These are phyloP conservation scores for Aselliscus stoliczkanus DNA, from an alignment of 2,797 vertebrate species.

Conservation along the genomic window DNA sequence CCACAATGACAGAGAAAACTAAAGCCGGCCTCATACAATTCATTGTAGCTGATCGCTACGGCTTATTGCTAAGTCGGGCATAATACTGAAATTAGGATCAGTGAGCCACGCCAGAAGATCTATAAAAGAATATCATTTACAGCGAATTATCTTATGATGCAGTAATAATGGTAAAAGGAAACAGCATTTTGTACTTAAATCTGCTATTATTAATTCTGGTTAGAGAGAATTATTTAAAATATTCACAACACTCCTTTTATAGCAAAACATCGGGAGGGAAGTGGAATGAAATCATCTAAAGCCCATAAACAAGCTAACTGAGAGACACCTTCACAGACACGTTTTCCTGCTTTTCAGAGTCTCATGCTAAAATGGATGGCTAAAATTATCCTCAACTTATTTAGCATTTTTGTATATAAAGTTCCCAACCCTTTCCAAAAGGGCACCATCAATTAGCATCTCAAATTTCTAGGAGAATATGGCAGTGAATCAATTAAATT, in stretches of 20 bases:
- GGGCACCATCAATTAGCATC: not conserved
- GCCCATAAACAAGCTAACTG: not conserved
- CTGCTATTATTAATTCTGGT: constrained; percentile 39
- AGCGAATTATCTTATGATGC: constrained; percentile 28
- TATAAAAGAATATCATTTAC: constrained; percentile 48
- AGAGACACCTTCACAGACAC: not conserved
- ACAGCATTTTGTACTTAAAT: constrained; percentile 48
- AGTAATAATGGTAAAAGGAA: constrained; percentile 15
- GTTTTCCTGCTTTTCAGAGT: not conserved
- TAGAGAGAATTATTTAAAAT: constrained; percentile 41
- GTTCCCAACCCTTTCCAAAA: constrained; percentile 26
- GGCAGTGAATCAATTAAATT: not conserved
- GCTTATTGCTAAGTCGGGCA: constrained; percentile 54
- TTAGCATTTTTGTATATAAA: not conserved
- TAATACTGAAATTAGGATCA: constrained; percentile 10
- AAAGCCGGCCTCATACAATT: constrained; percentile 33
- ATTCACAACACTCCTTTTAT: constrained; percentile 23
- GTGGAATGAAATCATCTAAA: constrained; percentile 27
- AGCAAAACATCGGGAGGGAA: constrained; percentile 4
- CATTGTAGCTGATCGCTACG: not conserved
- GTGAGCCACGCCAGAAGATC: constrained; percentile 49
- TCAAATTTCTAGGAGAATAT: constrained; percentile 22
- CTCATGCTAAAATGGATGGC: not conserved
- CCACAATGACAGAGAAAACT: not conserved
- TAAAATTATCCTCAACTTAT: not conserved